A percentile compares a stretch with the other conserved stretches of the same genome.
Conservation (phyloP, 2,113 vertebrate species). For the Syrrhaptes paradoxus region DNA sequence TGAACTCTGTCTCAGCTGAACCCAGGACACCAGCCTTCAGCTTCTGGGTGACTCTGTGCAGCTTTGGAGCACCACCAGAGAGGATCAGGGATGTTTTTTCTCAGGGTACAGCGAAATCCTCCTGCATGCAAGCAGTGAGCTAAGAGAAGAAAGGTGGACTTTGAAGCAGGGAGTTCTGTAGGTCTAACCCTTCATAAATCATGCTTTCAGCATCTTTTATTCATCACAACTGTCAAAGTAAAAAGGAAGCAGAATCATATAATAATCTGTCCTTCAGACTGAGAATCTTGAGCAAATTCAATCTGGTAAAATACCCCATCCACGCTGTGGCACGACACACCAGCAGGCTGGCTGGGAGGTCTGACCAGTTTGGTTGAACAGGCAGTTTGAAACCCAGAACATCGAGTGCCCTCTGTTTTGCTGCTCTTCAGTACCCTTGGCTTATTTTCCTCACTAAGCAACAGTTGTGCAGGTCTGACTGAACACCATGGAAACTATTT, state of each 20-base stretch:
- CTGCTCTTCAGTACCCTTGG: neutral
- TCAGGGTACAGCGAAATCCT: neutral
- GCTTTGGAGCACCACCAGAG: neutral
- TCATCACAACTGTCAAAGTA: neutral
- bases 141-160: neutral
- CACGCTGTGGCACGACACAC: neutral
- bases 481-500: slow-evolving; percentile 42
- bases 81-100: neutral
- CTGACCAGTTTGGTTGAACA: neutral
- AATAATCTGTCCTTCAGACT: neutral
- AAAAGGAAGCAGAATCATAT: neutral
- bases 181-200: slow-evolving; percentile 16
- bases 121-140: neutral
- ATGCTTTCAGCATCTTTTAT: slow-evolving; percentile 35
- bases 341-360: neutral
- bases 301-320: neutral
- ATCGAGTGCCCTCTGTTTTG: neutral
- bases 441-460: neutral
- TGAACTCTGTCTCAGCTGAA: no score
- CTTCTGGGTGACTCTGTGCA: neutral
- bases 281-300: neutral
- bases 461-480: neutral
- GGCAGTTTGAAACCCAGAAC: neutral
- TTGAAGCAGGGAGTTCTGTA: slow-evolving; percentile 8
- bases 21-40: neutral